phyloP scores from a whole-genome alignment of 53 echinoderm and acorn worm genomes.

The Holothuria scabra region DNA sequence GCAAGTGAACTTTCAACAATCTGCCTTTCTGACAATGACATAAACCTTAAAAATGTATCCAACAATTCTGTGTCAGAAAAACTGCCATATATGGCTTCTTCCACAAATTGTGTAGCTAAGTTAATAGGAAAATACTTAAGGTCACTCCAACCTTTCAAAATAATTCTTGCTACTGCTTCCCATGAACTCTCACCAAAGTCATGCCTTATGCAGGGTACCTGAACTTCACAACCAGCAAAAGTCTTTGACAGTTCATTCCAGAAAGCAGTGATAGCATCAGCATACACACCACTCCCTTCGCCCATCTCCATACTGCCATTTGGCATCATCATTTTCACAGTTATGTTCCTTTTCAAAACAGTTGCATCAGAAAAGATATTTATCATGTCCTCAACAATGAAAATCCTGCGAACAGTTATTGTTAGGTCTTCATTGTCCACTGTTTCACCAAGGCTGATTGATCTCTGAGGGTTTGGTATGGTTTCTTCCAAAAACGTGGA shows the following conservation, averaged over 20 bases:
- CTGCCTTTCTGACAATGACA: slow-evolving; percentile 31
- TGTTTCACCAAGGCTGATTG: too few species aligned
- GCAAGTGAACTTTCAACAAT: slow-evolving; percentile 27
- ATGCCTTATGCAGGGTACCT: slow-evolving; percentile 58
- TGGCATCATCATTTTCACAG: slow-evolving; percentile 54
- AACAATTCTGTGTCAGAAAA: slow-evolving; percentile 28
- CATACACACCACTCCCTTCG: slow-evolving; percentile 50
- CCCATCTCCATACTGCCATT: slow-evolving; percentile 53
- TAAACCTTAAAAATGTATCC: slow-evolving; percentile 31
- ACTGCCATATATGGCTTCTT: slow-evolving; percentile 48
- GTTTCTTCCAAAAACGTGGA: too few species aligned
- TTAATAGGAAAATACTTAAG: slow-evolving; percentile 57
- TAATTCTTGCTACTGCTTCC: slow-evolving; percentile 58
- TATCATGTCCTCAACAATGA: slow-evolving; percentile 1
- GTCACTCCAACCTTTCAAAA: slow-evolving; percentile 63
- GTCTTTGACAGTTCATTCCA: slow-evolving; percentile 48
- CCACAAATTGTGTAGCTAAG: slow-evolving; percentile 55
- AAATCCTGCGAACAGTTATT: neutral
- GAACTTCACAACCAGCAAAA: slow-evolving; percentile 47
- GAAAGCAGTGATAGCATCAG: slow-evolving; percentile 52
- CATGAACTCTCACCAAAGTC: slow-evolving; percentile 44
- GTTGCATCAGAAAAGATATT: neutral
- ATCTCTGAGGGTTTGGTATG: too few species aligned
- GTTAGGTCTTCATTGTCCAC: neutral
- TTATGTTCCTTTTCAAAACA: slow-evolving; percentile 10